These are phyloP conservation scores for Craterocephalus amniculus DNA, from an alignment of 2,797 vertebrate genomes.

Conservation along the genomic window DNA sequence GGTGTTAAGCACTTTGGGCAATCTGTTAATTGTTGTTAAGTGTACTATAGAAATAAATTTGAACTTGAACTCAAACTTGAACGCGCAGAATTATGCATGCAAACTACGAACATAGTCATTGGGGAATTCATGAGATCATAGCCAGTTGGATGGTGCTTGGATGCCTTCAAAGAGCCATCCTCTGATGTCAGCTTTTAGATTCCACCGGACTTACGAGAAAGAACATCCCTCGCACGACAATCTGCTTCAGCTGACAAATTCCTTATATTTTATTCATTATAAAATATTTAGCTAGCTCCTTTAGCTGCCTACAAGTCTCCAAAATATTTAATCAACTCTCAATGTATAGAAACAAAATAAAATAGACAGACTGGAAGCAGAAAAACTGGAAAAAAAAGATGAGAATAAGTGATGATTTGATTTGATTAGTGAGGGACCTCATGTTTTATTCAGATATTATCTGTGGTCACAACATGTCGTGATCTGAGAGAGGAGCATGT, in stretches of 20 bases:
- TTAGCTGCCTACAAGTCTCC: not conserved
- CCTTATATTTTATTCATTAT: not conserved
- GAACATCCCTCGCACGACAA: no score
- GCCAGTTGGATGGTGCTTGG: no score
- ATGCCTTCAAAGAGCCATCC: no score
- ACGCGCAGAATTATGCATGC: not conserved
- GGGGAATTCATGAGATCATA: not conserved
- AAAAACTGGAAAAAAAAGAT: conserved; percentile 5
- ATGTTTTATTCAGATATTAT: conserved; percentile 69
- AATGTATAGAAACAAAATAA: not conserved
- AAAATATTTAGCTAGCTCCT: not conserved
- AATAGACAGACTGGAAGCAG: not conserved
- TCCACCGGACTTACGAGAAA: no score
- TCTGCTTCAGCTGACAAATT: no score
- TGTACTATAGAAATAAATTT: no score
- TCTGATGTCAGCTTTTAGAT: no score
- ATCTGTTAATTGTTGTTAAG: no score
- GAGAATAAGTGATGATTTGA: conserved; percentile 40
- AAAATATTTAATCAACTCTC: conserved; percentile 10
- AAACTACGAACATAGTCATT: not conserved
- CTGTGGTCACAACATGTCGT: conserved; percentile 68
- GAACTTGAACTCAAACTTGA: no score
- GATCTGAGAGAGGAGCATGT: conserved; percentile 68
- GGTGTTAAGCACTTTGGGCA: no score
- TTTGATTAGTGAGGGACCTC: conserved; percentile 58